Percentiles rank a stretch among this genome's conserved stretches.
Conservation (phyloP, 2,113 vertebrate genomes). For the Epinephelus cyanopodus region DNA sequence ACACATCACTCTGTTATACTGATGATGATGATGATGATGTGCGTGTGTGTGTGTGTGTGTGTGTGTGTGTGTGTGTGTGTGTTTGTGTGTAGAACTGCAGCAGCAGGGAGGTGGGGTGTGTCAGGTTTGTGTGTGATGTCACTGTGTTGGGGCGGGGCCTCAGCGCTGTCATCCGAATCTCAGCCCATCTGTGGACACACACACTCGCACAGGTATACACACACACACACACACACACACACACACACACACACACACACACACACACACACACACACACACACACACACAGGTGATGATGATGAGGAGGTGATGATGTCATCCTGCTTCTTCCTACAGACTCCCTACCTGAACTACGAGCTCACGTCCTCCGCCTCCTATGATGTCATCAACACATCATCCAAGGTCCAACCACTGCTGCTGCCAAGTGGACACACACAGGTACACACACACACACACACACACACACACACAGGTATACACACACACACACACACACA, state of each 20-base stretch:
- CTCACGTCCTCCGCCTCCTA: constrained; percentile 21
- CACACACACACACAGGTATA: background rate
- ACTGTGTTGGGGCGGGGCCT: constrained; percentile 21
- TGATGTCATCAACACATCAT: constrained; percentile 32
- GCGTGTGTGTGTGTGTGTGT: background rate
- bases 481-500: background rate
- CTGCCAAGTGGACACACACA: constrained; percentile 25
- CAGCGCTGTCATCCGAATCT: constrained; percentile 38
- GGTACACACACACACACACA: constrained; percentile 1
- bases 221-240: no score
- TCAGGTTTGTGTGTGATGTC: constrained; percentile 53
- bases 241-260: no score
- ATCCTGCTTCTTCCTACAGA: background rate
- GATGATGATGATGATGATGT: no score
- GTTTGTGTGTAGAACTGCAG: constrained; percentile 32
- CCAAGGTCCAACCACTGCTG: constrained; percentile 13
- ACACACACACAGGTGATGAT: background rate
- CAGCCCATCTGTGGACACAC: constrained; percentile 37
- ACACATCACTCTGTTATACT: no score
- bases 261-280: no score
- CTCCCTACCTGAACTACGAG: constrained; percentile 38
- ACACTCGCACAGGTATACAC: no score
- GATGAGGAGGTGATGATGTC: background rate
- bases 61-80: background rate
- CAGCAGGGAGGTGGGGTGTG: background rate